Evolutionary conservation across 1,140 invertebrate genomes (phyloP), one percentile per base, ranked within the genome.

Genomic region (Dreissena polymorpha): DNA sequence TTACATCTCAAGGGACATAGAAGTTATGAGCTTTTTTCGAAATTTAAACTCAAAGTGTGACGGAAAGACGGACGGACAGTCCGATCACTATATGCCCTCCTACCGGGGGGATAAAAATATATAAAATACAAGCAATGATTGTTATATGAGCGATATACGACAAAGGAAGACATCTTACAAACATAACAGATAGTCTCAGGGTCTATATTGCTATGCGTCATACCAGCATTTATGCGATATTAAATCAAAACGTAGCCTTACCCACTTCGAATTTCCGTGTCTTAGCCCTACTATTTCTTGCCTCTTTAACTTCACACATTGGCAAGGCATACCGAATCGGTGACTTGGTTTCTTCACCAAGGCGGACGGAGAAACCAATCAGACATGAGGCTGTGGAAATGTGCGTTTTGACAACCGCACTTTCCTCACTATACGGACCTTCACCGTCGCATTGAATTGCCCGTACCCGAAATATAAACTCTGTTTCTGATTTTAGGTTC

Each of bases 231-330:
- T 39, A 39, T 39, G 39, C 8, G 39, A 39, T 39, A 39, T 39
- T 39, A 5, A 5, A 75, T 23, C 16, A 39, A 10, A 14, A 63
- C n/a, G 7, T 25, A 6, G 21, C 29, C 72, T 65, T 67, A 85
- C 83, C 83, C 23, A 85, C 21, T 50, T 74, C 65, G n/a, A 65
- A 63, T 73, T 75, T 80, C 49, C 65, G 72, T 51, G 77, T 74
- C 65, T 74, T 79, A 10, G 55, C 51, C n/a, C 13, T n/a, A 18
- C 5, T 27, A 55, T 85, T 85, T 53, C 76, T 74, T 21, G 76
- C 27, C 29, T 39, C n/a, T 63, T 27, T 50, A 0, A 18, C 5
- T 57, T 74, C 76, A 53, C 25, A 21, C 21, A 70, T 50, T 1
- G 70, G 0, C 13, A 85, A 16, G 14, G 50, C 64, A 39, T 77